A percentile compares a stretch with the other conserved stretches of the same genome.
Conservation (phyloP, 2,797 vertebrate genomes). For the Eulemur rubriventer region DNA sequence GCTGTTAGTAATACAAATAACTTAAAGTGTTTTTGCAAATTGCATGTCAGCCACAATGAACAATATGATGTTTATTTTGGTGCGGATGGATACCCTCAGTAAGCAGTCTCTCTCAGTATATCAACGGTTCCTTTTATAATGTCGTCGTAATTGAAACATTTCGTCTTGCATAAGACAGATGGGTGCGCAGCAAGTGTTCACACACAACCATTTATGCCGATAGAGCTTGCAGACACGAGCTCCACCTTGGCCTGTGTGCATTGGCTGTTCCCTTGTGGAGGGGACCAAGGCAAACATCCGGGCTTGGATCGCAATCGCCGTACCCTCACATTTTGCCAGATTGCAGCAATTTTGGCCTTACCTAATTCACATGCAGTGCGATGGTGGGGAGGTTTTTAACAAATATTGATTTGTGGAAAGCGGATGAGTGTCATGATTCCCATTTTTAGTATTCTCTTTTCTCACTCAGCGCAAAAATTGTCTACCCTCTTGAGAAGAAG, state of each 20-base stretch:
- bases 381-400: conserved; percentile 63
- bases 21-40: conserved; percentile 51
- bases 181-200: conserved; percentile 67
- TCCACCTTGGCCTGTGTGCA: conserved; percentile 66
- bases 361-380: conserved; percentile 61
- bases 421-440: conserved; percentile 65
- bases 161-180: conserved; percentile 70
- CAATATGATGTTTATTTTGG: conserved; percentile 68
- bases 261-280: conserved; percentile 49
- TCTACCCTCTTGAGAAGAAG: conserved; percentile 73
- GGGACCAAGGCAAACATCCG: conserved; percentile 9
- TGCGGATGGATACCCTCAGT: conserved; percentile 61
- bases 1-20: conserved; percentile 68
- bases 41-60: conserved; percentile 65
- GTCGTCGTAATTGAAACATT: conserved; percentile 42
- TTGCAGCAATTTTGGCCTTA: conserved; percentile 52
- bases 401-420: conserved; percentile 71
- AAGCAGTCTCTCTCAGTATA: conserved; percentile 33
- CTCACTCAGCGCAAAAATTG: conserved; percentile 70
- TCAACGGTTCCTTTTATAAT: conserved; percentile 49
- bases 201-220: conserved; percentile 54
- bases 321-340: conserved; percentile 60
- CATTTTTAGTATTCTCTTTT: conserved; percentile 71
- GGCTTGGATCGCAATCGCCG: conserved; percentile 36
- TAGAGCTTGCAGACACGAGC: conserved; percentile 50